Base-by-base conservation (phyloP, 2,888 invertebrate genomes). In the Drosophila mimetica region DNA sequence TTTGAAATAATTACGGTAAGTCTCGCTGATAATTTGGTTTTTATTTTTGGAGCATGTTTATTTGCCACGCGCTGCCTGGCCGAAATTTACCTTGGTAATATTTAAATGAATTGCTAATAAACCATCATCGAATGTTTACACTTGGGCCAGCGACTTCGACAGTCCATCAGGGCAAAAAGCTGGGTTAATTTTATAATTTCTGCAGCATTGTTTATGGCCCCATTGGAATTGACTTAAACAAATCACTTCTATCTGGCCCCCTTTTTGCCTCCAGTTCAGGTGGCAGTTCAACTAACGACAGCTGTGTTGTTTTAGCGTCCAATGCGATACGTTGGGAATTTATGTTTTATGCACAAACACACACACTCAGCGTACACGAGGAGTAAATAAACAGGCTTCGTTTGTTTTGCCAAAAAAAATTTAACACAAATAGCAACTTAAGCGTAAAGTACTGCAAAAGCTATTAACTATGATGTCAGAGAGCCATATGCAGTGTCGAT, bases 51-150 rank as follows among this genome's bases (percentile, higher is more conserved):
- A 5, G 18, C 59, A 41, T 74, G 83, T 87, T 86, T 76, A 86
- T 70, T 71, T 59, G 79, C 86, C 86, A 85, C 79, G 44, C 59
- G 77, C 53, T 36, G 67, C 54, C 60, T 6, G 13, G 2, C 34
- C 28, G 46, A 60, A 57, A 75, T 80, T 66, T 70, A 76, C 65
- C 75, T 85, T 63, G 76, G 60, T 74, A 81, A 74, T 81, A 83
- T 79, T 72, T 71, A 86, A 83, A 88, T 83, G 86, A 83, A 86
- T 83, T 88, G 74, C 67, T 72, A 77, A 77, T 83, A 86, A 86
- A 88, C 77, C 65, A 63, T 52, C 82, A 54, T 41, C 69, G 61
- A 64, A 39, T 74, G 80, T 88, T 83, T 82, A 88, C 41, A 47
- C 47, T 44, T 42, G 64, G 36, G 51, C 55, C 79, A 51, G 22